phyloP scores from a whole-genome alignment of 2,113 vertebrate species.

The Polyodon spathula region DNA sequence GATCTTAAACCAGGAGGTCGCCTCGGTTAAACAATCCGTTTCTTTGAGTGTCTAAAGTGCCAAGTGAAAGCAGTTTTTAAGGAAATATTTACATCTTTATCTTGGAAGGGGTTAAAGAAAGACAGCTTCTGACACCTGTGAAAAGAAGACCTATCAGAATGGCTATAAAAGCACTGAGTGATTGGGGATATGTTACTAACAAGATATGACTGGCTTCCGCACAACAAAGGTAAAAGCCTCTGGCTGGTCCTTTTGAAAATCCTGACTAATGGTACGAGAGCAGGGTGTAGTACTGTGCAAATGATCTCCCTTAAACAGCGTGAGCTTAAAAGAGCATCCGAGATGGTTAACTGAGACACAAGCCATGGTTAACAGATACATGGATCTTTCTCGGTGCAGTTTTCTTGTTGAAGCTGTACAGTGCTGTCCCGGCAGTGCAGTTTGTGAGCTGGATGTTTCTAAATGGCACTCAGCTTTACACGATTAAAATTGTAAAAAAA shows the following conservation, averaged over 20 bases:
- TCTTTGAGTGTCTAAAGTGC: background rate
- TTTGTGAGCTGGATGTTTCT: background rate
- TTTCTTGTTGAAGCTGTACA: background rate
- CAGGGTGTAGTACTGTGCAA: conserved; percentile 21
- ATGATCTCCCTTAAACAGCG: conserved; percentile 1
- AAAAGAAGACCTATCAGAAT: conserved; percentile 19
- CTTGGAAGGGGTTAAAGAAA: conserved; percentile 1
- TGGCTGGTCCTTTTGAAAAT: conserved; percentile 35
- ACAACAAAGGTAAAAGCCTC: conserved; percentile 51
- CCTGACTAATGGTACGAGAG: conserved; percentile 37
- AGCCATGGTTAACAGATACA: background rate
- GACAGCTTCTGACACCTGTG: conserved; percentile 16
- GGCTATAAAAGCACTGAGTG: conserved; percentile 26
- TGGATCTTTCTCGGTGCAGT: background rate
- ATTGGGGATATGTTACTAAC: conserved; percentile 40
- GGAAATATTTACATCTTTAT: background rate
- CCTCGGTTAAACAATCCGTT: background rate
- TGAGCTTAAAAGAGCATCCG: conserved; percentile 24
- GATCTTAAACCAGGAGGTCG: background rate
- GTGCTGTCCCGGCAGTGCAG: background rate
- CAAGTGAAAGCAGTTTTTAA: background rate
- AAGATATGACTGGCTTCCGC: conserved; percentile 38
- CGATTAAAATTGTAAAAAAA: background rate
- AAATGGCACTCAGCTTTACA: background rate
- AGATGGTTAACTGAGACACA: conserved; percentile 13